A percentile compares a stretch with the other conserved stretches of the same genome.
Conservation (phyloP, 2,888 invertebrate species). For the Orthosia gothica region DNA sequence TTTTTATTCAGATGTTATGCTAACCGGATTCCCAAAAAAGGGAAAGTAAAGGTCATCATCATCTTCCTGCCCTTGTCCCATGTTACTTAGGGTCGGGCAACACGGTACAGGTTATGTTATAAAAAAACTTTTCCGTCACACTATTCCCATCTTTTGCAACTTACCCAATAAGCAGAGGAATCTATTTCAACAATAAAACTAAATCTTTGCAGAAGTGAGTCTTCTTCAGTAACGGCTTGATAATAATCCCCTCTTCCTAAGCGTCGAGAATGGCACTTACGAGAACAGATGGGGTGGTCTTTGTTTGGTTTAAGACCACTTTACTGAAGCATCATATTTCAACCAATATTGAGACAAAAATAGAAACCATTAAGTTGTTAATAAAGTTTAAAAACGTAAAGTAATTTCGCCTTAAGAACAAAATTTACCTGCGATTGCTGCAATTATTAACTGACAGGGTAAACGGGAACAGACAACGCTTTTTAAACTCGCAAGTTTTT, state of each 20-base stretch:
- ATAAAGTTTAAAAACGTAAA: too few relatives aligned
- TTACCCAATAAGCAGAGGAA: background rate
- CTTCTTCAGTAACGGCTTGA: background rate
- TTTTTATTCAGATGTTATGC: too few relatives aligned
- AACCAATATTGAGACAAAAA: slow-evolving; percentile 1
- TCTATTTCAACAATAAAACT: background rate
- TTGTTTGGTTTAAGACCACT: slow-evolving; percentile 2
- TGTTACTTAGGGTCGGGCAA: too few relatives aligned
- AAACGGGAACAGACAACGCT: background rate
- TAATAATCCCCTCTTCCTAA: background rate
- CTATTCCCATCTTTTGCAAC: too few relatives aligned
- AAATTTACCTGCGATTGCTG: too few relatives aligned
- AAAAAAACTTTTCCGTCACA: too few relatives aligned
- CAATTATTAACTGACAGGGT: background rate
- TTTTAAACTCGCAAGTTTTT: background rate
- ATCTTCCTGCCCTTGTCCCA: too few relatives aligned
- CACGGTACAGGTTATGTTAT: too few relatives aligned
- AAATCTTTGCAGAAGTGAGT: background rate
- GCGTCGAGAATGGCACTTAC: background rate
- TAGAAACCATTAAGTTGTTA: background rate
- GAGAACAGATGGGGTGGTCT: background rate
- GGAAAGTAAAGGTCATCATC: too few relatives aligned
- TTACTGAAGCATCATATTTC: slow-evolving; percentile 15
- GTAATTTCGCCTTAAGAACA: too few relatives aligned
- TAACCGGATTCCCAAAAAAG: too few relatives aligned